Percentiles rank a stretch among this genome's conserved stretches.
Evolutionary conservation across 2,888 invertebrate genomes (phyloP).

Genomic region (Bedellia somnulentella): DNA sequence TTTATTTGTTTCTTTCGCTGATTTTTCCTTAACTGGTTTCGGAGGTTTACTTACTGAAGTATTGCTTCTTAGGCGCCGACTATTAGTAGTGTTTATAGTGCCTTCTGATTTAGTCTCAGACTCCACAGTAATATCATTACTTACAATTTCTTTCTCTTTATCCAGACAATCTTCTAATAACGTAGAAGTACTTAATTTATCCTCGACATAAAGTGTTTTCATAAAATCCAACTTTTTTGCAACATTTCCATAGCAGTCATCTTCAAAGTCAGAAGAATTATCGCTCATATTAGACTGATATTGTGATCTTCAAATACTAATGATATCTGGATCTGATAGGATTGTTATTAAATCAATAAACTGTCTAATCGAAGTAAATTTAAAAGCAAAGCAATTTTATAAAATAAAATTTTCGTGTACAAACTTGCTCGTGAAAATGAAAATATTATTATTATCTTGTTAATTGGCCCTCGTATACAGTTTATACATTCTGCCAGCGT

Average conservation of each 20-base stretch:
- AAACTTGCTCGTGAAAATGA: no score
- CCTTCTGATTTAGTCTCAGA: slow-evolving; percentile 6
- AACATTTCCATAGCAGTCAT: slow-evolving; percentile 38
- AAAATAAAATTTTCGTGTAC: no score
- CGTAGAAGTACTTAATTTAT: slow-evolving; percentile 16
- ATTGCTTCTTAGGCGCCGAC: background rate
- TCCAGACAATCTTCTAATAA: slow-evolving; percentile 13
- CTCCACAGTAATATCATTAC: no score
- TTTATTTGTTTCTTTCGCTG: background rate
- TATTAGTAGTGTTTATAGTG: background rate
- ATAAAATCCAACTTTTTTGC: slow-evolving; percentile 27
- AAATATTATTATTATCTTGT: no score
- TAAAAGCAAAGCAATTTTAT: no score
- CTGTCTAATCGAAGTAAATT: no score
- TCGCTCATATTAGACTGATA: no score
- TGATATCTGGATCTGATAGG: no score
- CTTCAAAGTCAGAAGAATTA: slow-evolving; percentile 41
- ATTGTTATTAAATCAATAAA: no score
- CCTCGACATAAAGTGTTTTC: slow-evolving; percentile 21
- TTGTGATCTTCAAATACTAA: no score
- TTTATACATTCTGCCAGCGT: no score
- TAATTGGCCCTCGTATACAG: no score
- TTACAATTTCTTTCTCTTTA: background rate
- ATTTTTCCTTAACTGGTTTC: background rate
- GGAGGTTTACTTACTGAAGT: background rate